Conservation (phyloP, 2,888 invertebrate species). For the Microdon myrmicae region DNA sequence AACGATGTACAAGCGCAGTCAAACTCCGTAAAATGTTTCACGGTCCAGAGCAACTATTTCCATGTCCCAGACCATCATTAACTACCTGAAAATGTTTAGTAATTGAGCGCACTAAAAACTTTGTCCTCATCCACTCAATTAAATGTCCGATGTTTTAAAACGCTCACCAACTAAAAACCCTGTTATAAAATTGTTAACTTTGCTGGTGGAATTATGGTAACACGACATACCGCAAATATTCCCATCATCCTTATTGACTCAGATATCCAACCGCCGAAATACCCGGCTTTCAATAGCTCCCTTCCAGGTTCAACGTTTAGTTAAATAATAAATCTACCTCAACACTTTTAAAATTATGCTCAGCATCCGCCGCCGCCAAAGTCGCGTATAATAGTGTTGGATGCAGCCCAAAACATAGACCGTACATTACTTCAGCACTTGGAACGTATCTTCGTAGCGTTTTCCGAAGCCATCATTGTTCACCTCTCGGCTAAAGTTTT, state of each 20-base stretch:
- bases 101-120: slow-evolving; percentile 45
- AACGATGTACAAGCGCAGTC: too few relatives aligned
- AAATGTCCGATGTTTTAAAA: slow-evolving; percentile 20
- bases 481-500: slow-evolving; percentile 31
- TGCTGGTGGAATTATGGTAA: slow-evolving; percentile 46
- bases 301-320: slow-evolving; percentile 4
- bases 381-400: slow-evolving; percentile 35
- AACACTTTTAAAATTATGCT: slow-evolving; percentile 48
- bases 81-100: slow-evolving; percentile 31
- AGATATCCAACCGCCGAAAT: too few relatives aligned
- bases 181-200: slow-evolving; percentile 37
- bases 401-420: slow-evolving; percentile 31
- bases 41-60: too few relatives aligned
- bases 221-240: too few relatives aligned
- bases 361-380: slow-evolving; percentile 23
- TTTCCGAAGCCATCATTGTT: slow-evolving; percentile 2
- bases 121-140: slow-evolving; percentile 30
- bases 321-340: slow-evolving; percentile 49
- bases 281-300: slow-evolving; percentile 1
- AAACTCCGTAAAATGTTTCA: too few relatives aligned
- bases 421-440: slow-evolving; percentile 41
- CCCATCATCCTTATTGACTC: too few relatives aligned
- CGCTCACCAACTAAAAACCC: slow-evolving; percentile 25
- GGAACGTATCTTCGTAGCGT: slow-evolving; percentile 21
- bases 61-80: slow-evolving; percentile 26